Conservation (phyloP, 2,888 invertebrate species). For the Gymnosoma rotundatum region DNA sequence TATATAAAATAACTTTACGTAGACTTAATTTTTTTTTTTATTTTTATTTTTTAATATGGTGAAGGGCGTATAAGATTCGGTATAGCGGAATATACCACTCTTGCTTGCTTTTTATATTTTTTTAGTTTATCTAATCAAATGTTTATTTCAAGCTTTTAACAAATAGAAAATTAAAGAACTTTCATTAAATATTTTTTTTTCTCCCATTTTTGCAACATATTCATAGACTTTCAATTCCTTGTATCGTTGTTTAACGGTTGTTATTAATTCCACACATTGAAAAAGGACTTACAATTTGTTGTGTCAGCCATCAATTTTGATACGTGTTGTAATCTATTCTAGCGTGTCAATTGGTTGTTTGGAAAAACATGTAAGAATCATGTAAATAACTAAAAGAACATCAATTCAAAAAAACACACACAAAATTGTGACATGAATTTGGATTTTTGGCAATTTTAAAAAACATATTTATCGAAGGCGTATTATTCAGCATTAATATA, state of each 20-base stretch:
- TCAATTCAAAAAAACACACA: neutral
- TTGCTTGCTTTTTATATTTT: too few species aligned
- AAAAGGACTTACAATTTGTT: conserved; percentile 21
- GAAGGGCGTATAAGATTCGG: too few species aligned
- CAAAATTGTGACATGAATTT: neutral
- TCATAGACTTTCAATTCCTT: neutral
- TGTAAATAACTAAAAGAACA: conserved; percentile 20
- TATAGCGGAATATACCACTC: too few species aligned
- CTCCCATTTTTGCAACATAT: neutral
- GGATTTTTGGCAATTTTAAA: neutral
- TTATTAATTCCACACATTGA: neutral
- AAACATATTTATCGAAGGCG: too few species aligned
- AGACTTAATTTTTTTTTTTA: too few species aligned
- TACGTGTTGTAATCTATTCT: conserved; percentile 45
- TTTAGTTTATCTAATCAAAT: neutral
- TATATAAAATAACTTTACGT: too few species aligned
- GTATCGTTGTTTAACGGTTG: conserved; percentile 7
- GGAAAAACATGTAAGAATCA: conserved; percentile 31
- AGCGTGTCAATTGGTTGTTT: conserved; percentile 55
- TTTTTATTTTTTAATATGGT: too few species aligned
- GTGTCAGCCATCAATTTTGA: conserved; percentile 46
- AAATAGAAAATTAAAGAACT: too few species aligned
- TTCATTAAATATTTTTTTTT: neutral
- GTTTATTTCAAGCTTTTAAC: too few species aligned
- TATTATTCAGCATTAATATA: too few species aligned